Base-by-base conservation (phyloP, 2,113 vertebrate species). In the Pomatostomus ruficeps region DNA sequence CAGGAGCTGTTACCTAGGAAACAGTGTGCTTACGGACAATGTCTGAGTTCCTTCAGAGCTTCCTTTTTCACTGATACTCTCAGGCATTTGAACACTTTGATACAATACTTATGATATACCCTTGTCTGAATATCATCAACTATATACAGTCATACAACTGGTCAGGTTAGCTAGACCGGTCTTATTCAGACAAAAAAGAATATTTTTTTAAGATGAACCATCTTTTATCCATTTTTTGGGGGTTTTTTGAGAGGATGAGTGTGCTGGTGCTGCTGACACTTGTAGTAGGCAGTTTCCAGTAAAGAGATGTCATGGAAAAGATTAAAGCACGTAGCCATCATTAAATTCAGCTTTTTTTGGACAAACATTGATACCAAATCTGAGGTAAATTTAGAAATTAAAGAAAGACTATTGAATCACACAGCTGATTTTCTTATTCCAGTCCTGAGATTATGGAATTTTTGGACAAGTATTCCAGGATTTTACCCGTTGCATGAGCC, bases 1-100 rank as follows among this genome's bases (percentile, higher is more conserved):
- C n/a, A 11, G 62, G 29, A 94, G 38, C 75, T 90, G 96, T 95
- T 94, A 67, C 94, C 95, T 83, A 90, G 94, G 94, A 93, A 95
- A 96, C 82, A 70, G 62, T 18, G 26, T 10, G 1, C 73, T 74
- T 38, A 49, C 2, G 4, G 51, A 70, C 59, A 43, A 16, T 10
- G 24, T 43, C 18, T 22, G 58, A 90, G 67, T 62, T 93, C 78
- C 85, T 71, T 66, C 76, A 74, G 77, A 85, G 68, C 52, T 91
- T 63, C 42, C 25, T 85, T 92, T 71, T 18, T 24, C 63, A n/a
- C 48, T 77, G 48, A 58, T 66, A 59, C 54, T 66, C 79, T 45
- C 38, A 83, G 46, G 63, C 18, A 63, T 67, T 70, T 88, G 46
- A 74, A 29, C 2, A 5, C 13, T 77, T 93, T 77, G 46, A 51